Evolutionary conservation across 1,140 invertebrate genomes (phyloP), one percentile per base, ranked within the genome.

Genomic region (Oryctes rhinoceros): DNA sequence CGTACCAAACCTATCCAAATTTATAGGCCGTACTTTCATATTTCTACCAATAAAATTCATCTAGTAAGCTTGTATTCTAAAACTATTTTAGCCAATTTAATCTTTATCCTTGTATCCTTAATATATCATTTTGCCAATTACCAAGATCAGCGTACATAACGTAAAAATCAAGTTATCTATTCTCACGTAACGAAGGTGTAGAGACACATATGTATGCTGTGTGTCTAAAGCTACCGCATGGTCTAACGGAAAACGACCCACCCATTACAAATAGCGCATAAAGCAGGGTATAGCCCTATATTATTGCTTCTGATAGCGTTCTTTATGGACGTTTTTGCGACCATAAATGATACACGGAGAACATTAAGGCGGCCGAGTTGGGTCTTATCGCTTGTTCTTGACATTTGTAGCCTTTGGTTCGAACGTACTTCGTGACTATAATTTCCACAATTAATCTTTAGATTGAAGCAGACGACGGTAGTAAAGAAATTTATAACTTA

Each of bases 221-320:
- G 18, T 18, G 53, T 18, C 15, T 15, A n/a, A 59, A 59, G 18
- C 5, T 18, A 59, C 18, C 53, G 20, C 18, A 15, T n/a, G 53
- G 53, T 59, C 5, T 59, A 59, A 1, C 6, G 18, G 53, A 18
- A 59, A 59, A 59, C 53, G 53, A 59, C 53, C 53, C 15, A n/a
- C 13, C n/a, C 53, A 18, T 59, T 59, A 59, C 53, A 59, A 59
- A 59, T 59, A 18, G 53, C 53, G 18, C 53, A 59, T 59, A 59
- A 59, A 59, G 15, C 53, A 13, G 5, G 5, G 18, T 7, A 59
- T 59, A 59, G 39, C 7, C 53, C 18, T 18, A 59, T 18, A 59
- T 59, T 59, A 59, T 59, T 59, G 18, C 53, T 59, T 59, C 53
- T 59, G 53, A 59, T 59, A 59, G 53, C 53, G 53, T 59, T 59